A percentile compares a stretch with the other conserved stretches of the same genome.
These are phyloP conservation scores for Crambe crambe DNA, from an alignment of 37 sponge, comb jelly and placozoan species.

Conservation along the genomic window DNA sequence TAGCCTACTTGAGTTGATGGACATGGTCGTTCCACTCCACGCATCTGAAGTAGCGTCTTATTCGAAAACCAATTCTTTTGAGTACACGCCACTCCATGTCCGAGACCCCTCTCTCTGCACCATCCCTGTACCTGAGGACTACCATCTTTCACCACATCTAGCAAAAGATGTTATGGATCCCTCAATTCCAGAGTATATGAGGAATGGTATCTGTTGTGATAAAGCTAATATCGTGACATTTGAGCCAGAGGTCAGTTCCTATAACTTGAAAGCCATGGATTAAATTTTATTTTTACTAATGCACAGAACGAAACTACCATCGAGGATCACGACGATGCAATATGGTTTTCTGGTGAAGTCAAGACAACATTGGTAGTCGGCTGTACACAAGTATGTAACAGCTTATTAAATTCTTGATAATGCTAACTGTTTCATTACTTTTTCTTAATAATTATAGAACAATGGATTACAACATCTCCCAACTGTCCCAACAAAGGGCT, in stretches of 20 bases:
- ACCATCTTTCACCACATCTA: neutral
- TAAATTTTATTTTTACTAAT: too few relatives aligned
- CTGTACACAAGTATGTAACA: too few relatives aligned
- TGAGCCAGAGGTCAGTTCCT: neutral
- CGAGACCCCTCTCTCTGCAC: too few relatives aligned
- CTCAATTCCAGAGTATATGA: neutral
- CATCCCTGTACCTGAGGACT: too few relatives aligned
- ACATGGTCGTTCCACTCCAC: neutral
- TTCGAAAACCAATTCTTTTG: neutral
- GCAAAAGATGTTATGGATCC: too few relatives aligned
- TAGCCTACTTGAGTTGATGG: neutral
- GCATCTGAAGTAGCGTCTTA: neutral
- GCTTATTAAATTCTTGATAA: too few relatives aligned
- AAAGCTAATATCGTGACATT: neutral
- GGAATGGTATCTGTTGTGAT: neutral
- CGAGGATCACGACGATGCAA: neutral
- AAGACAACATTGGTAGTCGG: neutral
- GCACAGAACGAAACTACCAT: neutral
- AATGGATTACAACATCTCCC: neutral
- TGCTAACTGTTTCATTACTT: too few relatives aligned
- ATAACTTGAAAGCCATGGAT: too few relatives aligned
- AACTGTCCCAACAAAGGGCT: neutral
- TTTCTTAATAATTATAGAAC: neutral
- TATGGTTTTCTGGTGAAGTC: neutral
- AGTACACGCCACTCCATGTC: neutral